These are phyloP conservation scores for Myzus persicae DNA, from an alignment of 1,140 invertebrate genomes.

Conservation along the genomic window DNA sequence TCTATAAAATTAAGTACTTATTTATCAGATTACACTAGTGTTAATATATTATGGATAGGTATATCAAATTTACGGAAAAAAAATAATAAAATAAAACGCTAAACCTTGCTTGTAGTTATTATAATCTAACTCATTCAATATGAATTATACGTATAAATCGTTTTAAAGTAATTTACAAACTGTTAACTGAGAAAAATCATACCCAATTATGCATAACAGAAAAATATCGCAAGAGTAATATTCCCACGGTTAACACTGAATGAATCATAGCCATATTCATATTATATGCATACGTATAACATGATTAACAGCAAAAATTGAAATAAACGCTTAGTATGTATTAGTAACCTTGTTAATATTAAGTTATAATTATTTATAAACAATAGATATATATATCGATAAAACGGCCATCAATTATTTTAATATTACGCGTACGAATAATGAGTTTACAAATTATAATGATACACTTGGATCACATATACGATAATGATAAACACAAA, in stretches of 20 bases:
- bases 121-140: slow-evolving; percentile 19
- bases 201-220: slow-evolving; percentile 10
- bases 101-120: slow-evolving; percentile 9
- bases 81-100: not conserved
- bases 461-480: not conserved
- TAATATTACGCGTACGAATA: not conserved
- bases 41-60: not conserved
- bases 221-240: slow-evolving; percentile 3
- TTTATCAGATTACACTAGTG: not conserved
- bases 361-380: slow-evolving; percentile 1
- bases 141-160: not conserved
- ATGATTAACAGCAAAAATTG: not conserved
- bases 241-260: slow-evolving; percentile 6
- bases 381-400: not conserved
- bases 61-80: not conserved
- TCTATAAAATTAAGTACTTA: not conserved
- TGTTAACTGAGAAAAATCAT: slow-evolving; percentile 11
- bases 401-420: not conserved
- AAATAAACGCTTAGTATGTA: not conserved
- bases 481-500: not conserved
- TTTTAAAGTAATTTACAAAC: slow-evolving; percentile 13
- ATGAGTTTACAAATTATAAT: not conserved
- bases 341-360: not conserved
- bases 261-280: not conserved
- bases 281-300: not conserved